Conservation (phyloP, 1,140 invertebrate species). For the Heliothis virescens region DNA sequence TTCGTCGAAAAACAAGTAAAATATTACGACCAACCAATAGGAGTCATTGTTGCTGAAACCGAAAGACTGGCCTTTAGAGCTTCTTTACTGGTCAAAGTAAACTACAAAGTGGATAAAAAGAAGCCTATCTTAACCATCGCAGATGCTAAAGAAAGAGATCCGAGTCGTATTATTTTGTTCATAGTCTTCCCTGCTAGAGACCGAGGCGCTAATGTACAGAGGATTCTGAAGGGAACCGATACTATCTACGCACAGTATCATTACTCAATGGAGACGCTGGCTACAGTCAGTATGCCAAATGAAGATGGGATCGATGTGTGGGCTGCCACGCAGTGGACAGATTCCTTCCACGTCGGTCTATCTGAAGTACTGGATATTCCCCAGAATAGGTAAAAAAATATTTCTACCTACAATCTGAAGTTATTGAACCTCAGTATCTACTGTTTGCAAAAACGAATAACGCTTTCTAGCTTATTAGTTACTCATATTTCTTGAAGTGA, state of each 20-base stretch:
- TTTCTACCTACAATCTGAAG: neutral
- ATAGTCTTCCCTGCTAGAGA: constrained; percentile 59
- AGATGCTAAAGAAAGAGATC: constrained; percentile 87
- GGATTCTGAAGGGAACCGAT: constrained; percentile 82
- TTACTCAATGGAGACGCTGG: constrained; percentile 89
- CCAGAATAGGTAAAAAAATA: constrained; percentile 65
- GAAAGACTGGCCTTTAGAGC: constrained; percentile 89
- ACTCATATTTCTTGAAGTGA: neutral
- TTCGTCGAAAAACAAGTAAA: constrained; percentile 85
- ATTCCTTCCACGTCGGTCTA: constrained; percentile 87
- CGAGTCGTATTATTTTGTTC: constrained; percentile 57
- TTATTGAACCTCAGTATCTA: no score
- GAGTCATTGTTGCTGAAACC: constrained; percentile 90
- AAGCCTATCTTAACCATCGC: constrained; percentile 86
- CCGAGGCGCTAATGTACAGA: constrained; percentile 72
- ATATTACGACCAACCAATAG: constrained; percentile 91
- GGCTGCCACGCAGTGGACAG: constrained; percentile 88
- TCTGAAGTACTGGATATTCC: constrained; percentile 85
- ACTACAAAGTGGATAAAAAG: constrained; percentile 83
- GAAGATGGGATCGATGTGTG: constrained; percentile 89
- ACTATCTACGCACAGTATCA: constrained; percentile 85
- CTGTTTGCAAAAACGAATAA: no score
- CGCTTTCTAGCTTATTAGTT: no score
- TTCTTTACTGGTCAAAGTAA: constrained; percentile 89
- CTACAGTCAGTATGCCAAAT: constrained; percentile 86